Evolutionary conservation across 2,888 invertebrate species (phyloP).

Genomic region (Drepanosiphum platanoidis): DNA sequence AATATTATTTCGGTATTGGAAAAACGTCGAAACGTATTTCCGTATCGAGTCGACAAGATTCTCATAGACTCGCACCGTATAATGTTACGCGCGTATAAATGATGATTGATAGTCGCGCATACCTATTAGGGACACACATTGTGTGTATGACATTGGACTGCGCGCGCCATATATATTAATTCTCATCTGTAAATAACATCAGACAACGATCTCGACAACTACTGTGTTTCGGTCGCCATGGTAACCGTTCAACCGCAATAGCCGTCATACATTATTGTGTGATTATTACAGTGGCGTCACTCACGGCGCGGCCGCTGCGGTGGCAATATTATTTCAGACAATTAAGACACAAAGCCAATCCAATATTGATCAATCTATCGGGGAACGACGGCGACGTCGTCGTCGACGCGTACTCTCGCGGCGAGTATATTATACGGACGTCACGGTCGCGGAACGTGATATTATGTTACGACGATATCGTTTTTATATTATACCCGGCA

Average conservation of each 20-base stretch:
- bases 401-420: neutral
- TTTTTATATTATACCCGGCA: too few species aligned
- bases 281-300: neutral
- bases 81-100: neutral
- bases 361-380: neutral
- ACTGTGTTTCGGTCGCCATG: neutral
- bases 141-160: neutral
- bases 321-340: neutral
- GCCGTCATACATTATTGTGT: neutral
- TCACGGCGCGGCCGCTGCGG: neutral
- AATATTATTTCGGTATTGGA: too few species aligned
- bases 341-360: neutral
- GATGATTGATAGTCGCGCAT: neutral
- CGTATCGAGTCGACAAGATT: neutral
- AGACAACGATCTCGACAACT: neutral
- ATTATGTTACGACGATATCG: too few species aligned
- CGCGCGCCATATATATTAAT: constrained; percentile 12
- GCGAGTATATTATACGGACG: neutral
- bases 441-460: neutral
- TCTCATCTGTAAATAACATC: constrained; percentile 28
- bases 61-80: neutral
- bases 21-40: too few species aligned
- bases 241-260: neutral
- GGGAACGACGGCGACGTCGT: neutral
- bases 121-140: neutral